Percentiles rank a stretch among this genome's conserved stretches.
phyloP scores from a whole-genome alignment of 2,797 vertebrate species.

The Loriculus beryllinus region DNA sequence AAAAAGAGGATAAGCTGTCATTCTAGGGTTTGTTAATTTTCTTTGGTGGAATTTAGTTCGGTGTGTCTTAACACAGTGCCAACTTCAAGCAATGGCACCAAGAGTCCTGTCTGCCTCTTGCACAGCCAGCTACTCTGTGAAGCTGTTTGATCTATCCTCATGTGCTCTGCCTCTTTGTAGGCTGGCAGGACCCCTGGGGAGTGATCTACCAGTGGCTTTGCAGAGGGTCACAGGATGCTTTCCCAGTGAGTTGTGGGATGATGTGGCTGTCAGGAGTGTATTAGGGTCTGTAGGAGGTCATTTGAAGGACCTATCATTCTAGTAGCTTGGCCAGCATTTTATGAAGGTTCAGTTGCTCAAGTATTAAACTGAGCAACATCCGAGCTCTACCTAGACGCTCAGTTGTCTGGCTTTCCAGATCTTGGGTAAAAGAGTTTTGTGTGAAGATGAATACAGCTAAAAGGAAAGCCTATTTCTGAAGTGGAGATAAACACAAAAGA shows the following conservation, averaged over 20 bases:
- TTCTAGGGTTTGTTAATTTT: neutral
- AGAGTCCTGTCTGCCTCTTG: neutral
- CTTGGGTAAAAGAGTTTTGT: neutral
- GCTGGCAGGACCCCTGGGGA: neutral
- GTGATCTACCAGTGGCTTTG: neutral
- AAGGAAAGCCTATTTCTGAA: neutral
- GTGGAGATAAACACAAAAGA: neutral
- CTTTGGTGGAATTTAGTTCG: neutral
- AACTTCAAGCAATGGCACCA: accelerated
- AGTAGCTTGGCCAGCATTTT: neutral
- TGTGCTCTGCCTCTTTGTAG: neutral
- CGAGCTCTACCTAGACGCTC: neutral
- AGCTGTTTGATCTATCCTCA: accelerated
- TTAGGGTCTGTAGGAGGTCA: accelerated
- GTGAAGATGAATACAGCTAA: neutral
- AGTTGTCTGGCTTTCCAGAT: neutral
- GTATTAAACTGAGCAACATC: neutral
- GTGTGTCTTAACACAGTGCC: accelerated
- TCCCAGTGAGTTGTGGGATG: neutral
- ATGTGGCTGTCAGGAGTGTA: neutral
- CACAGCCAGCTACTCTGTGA: neutral
- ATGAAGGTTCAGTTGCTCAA: neutral
- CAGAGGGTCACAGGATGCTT: neutral
- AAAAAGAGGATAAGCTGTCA: neutral
- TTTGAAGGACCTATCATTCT: neutral